phyloP scores from a whole-genome alignment of 2,888 invertebrate species.

The Euclidia mi region DNA sequence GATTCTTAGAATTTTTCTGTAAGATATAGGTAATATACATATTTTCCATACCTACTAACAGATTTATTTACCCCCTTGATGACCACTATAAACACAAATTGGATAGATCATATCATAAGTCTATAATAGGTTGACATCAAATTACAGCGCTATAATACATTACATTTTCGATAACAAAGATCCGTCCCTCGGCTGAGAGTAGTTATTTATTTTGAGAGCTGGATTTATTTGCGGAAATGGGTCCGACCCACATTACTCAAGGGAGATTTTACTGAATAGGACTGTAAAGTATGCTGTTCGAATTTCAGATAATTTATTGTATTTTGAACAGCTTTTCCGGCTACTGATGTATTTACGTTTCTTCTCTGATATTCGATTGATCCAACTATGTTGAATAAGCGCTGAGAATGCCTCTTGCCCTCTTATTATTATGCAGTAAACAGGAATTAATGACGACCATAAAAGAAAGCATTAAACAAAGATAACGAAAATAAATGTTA shows the following conservation, averaged over 20 bases:
- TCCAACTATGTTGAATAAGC: slow-evolving; percentile 11
- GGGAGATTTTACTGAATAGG: slow-evolving; percentile 84
- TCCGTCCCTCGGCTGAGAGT: slow-evolving; percentile 59
- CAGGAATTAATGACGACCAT: not conserved
- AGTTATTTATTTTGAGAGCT: slow-evolving; percentile 84
- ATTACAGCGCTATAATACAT: slow-evolving; percentile 47
- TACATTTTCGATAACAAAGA: slow-evolving; percentile 69
- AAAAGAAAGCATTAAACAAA: too few relatives aligned
- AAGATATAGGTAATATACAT: too few relatives aligned
- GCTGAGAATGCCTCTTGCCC: not conserved
- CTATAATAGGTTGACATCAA: slow-evolving; percentile 35
- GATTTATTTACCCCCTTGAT: not conserved
- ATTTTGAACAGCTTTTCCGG: slow-evolving; percentile 62
- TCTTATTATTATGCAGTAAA: not conserved
- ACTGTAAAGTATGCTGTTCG: slow-evolving; percentile 80
- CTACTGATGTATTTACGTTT: slow-evolving; percentile 8
- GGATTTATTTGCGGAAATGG: slow-evolving; percentile 86
- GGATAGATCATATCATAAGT: slow-evolving; percentile 52
- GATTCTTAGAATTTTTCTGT: too few relatives aligned
- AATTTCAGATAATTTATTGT: slow-evolving; percentile 79
- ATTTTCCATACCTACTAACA: not conserved
- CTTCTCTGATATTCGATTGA: slow-evolving; percentile 22
- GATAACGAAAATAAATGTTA: too few relatives aligned
- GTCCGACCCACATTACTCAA: slow-evolving; percentile 85
- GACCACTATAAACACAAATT: slow-evolving; percentile 22